A percentile compares a stretch with the other conserved stretches of the same genome.
phyloP scores from a whole-genome alignment of 1,140 invertebrate genomes.

The Cydia strobilella region DNA sequence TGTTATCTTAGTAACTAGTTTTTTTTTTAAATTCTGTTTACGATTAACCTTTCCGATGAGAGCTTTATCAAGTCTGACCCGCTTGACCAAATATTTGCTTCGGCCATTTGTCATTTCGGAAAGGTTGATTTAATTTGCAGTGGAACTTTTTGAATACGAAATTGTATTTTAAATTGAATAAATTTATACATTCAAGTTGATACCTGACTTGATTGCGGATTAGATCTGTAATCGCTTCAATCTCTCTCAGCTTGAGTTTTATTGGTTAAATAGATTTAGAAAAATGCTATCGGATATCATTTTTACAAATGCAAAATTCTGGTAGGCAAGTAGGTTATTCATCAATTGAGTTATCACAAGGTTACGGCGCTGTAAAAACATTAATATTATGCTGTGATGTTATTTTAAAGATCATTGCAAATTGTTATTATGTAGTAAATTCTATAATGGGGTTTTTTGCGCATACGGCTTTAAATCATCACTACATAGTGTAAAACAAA shows the following conservation, averaged over 20 bases:
- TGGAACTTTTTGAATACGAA: conserved; percentile 38
- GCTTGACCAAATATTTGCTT: conserved; percentile 49
- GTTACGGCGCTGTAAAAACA: too few relatives aligned
- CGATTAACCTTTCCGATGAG: conserved; percentile 51
- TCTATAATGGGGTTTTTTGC: too few relatives aligned
- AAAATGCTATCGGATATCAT: background rate
- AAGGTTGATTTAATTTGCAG: conserved; percentile 34
- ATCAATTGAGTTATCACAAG: background rate
- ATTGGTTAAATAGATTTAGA: conserved; percentile 12
- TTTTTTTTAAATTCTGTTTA: conserved; percentile 49
- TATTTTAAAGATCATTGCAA: too few relatives aligned
- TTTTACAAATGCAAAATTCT: background rate
- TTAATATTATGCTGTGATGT: too few relatives aligned
- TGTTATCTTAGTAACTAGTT: conserved; percentile 41
- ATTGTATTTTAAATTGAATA: conserved; percentile 33
- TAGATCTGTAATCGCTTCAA: conserved; percentile 30
- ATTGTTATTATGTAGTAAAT: too few relatives aligned
- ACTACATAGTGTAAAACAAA: too few relatives aligned
- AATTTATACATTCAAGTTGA: conserved; percentile 30
- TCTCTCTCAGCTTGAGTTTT: conserved; percentile 2
- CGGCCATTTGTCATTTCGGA: conserved; percentile 40
- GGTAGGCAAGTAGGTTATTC: background rate
- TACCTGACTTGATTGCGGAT: conserved; percentile 26
- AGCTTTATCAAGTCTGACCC: conserved; percentile 46
- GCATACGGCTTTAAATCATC: too few relatives aligned